Conservation (phyloP, 2,888 invertebrate species). For the Stictocephala bisonia region DNA sequence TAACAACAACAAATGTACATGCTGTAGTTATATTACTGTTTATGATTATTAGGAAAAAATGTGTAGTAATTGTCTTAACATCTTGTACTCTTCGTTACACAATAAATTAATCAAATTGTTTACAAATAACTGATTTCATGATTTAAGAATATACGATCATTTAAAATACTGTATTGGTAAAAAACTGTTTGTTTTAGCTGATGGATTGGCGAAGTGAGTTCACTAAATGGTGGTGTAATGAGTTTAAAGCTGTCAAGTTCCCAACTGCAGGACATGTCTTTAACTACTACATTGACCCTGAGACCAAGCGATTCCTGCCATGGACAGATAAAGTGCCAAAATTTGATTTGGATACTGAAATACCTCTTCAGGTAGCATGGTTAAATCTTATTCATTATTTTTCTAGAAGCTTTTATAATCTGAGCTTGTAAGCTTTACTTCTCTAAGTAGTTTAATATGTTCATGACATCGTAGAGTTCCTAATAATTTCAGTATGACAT, state of each 20-base stretch:
- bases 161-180: too few species aligned
- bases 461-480: background rate
- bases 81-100: too few species aligned
- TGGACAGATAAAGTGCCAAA: conserved; percentile 85
- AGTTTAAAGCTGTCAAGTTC: conserved; percentile 92
- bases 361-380: conserved; percentile 85
- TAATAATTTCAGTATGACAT: too few species aligned
- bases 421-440: background rate
- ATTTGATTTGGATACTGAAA: conserved; percentile 87
- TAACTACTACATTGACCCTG: conserved; percentile 88
- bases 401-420: background rate
- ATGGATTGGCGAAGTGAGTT: conserved; percentile 94
- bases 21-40: too few species aligned
- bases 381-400: background rate
- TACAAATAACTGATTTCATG: too few species aligned
- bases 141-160: too few species aligned
- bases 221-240: conserved; percentile 93
- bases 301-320: conserved; percentile 85
- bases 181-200: conserved; percentile 68
- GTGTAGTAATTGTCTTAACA: too few species aligned
- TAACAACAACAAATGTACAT: too few species aligned
- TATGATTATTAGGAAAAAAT: too few species aligned
- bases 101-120: too few species aligned
- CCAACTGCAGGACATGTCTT: conserved; percentile 87
- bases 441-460: background rate